Evolutionary conservation across 2,888 invertebrate genomes (phyloP).

Genomic region (Nemotelus pantherinus): DNA sequence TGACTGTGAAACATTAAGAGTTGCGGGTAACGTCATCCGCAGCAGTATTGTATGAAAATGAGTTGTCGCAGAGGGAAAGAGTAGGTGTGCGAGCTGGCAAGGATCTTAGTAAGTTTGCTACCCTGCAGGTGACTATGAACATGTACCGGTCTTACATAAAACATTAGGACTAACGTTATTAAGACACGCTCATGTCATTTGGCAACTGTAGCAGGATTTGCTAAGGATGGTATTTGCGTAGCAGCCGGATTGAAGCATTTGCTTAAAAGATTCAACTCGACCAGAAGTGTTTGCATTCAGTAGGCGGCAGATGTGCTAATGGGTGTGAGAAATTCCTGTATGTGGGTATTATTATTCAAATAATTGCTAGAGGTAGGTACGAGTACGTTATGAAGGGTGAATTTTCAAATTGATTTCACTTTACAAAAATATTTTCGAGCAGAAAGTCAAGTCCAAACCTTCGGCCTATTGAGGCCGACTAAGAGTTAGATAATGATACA

Average conservation of each 20-base stretch:
- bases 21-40: neutral
- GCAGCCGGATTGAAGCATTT: conserved; percentile 1
- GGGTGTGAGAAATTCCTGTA: too few relatives aligned
- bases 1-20: neutral
- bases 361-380: too few relatives aligned
- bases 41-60: neutral
- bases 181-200: conserved; percentile 20
- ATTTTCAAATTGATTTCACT: too few relatives aligned
- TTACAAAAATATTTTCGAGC: too few relatives aligned
- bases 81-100: too few relatives aligned
- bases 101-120: too few relatives aligned
- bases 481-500: too few relatives aligned
- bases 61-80: neutral
- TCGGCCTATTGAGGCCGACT: too few relatives aligned
- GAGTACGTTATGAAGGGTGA: too few relatives aligned
- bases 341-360: too few relatives aligned
- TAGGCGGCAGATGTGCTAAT: too few relatives aligned
- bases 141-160: conserved; percentile 13
- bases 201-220: conserved; percentile 16
- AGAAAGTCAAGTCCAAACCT: too few relatives aligned
- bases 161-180: conserved; percentile 33
- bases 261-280: conserved; percentile 26
- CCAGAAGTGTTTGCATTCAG: neutral
- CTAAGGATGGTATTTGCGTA: conserved; percentile 7
- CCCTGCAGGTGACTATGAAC: conserved; percentile 5